Conservation (phyloP, 2,888 invertebrate genomes). For the Chloromyia formosa region DNA sequence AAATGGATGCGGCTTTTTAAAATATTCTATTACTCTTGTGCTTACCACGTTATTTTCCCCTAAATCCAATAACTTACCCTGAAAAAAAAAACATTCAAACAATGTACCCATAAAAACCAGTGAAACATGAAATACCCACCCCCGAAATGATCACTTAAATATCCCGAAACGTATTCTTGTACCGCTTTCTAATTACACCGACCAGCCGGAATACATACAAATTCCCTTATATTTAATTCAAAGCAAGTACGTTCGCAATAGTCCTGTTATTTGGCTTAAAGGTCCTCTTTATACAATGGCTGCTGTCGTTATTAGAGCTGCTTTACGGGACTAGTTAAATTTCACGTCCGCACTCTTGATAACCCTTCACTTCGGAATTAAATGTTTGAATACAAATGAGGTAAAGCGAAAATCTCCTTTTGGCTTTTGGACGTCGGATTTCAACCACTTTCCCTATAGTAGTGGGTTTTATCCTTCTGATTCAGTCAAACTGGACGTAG, state of each 20-base stretch:
- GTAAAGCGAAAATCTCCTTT: neutral
- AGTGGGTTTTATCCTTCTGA: too few species aligned
- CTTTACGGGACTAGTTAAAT: neutral
- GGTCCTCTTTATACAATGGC: conserved; percentile 1
- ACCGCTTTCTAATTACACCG: neutral
- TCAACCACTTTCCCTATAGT: neutral
- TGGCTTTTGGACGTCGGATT: neutral
- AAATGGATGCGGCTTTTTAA: too few species aligned
- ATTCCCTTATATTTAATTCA: neutral
- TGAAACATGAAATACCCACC: neutral
- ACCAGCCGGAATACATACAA: neutral
- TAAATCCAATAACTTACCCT: too few species aligned
- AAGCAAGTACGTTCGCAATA: neutral
- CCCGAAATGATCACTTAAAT: neutral
- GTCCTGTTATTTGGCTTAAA: conserved; percentile 5
- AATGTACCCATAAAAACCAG: neutral
- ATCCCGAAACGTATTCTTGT: neutral
- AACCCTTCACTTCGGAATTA: neutral
- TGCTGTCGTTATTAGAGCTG: neutral
- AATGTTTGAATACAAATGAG: conserved; percentile 10
- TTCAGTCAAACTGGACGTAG: too few species aligned
- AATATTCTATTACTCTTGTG: too few species aligned
- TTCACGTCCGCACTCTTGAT: conserved; percentile 7
- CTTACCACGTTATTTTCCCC: too few species aligned
- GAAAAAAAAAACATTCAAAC: too few species aligned